Percentiles rank a stretch among this genome's conserved stretches.
phyloP scores from a whole-genome alignment of 2,888 invertebrate genomes.

The Octonoba sinensis region DNA sequence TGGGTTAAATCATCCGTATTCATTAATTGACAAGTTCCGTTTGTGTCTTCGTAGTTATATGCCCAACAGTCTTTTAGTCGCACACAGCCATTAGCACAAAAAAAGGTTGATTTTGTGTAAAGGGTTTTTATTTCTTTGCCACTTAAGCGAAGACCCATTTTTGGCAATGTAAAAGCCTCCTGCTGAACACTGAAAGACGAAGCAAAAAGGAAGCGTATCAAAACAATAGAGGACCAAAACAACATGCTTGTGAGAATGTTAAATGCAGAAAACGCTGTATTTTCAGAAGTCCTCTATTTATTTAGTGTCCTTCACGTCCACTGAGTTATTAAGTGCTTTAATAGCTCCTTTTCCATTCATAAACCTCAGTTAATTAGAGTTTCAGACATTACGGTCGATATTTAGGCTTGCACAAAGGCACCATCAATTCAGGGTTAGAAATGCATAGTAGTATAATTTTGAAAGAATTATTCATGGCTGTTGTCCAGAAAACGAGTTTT shows the following conservation, averaged over 20 bases:
- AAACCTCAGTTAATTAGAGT: too few species aligned
- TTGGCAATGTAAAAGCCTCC: slow-evolving; percentile 38
- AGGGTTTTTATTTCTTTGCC: slow-evolving; percentile 27
- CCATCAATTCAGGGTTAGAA: too few species aligned
- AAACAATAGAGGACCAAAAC: not conserved
- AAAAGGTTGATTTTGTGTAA: slow-evolving; percentile 21
- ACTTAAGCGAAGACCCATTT: slow-evolving; percentile 19
- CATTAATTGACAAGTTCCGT: slow-evolving; percentile 47
- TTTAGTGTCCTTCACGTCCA: not conserved
- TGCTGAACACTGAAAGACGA: slow-evolving; percentile 22
- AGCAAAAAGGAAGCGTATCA: not conserved
- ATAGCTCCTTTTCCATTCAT: not conserved
- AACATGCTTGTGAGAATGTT: not conserved
- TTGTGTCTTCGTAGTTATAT: slow-evolving; percentile 33
- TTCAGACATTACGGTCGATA: too few species aligned
- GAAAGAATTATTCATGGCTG: too few species aligned
- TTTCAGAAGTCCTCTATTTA: slow-evolving; percentile 4
- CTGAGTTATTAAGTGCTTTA: slow-evolving; percentile 12
- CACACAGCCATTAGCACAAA: slow-evolving; percentile 47
- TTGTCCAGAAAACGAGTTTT: too few species aligned
- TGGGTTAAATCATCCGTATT: slow-evolving; percentile 13
- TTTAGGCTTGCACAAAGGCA: too few species aligned
- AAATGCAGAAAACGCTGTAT: not conserved
- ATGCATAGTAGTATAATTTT: too few species aligned
- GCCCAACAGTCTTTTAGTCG: slow-evolving; percentile 33